Evolutionary conservation across 2,797 vertebrate species (phyloP).

Genomic region (Danio tinwini): DNA sequence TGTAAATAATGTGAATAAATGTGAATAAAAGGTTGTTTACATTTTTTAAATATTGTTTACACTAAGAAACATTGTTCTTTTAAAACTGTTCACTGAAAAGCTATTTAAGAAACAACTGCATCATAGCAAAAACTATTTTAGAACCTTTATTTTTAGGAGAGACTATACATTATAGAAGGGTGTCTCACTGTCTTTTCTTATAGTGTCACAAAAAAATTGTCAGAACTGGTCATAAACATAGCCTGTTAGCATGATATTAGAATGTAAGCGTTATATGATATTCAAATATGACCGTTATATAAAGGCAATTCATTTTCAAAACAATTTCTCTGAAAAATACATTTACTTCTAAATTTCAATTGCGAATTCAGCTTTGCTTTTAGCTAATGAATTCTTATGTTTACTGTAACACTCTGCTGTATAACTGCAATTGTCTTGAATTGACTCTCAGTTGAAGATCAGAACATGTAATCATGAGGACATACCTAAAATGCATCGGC

Average conservation of each 20-base stretch:
- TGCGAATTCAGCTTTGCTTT: not conserved
- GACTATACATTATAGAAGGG: not conserved
- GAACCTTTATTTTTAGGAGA: too few species aligned
- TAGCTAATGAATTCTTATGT: not conserved
- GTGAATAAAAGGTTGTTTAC: too few species aligned
- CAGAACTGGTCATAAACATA: not conserved
- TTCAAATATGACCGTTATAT: slow-evolving; percentile 18
- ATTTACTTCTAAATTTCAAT: not conserved
- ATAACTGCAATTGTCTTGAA: slow-evolving; percentile 60
- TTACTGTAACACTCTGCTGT: slow-evolving; percentile 39
- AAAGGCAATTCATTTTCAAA: slow-evolving; percentile 46
- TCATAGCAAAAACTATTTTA: too few species aligned
- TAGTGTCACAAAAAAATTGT: not conserved
- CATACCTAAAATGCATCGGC: slow-evolving; percentile 65
- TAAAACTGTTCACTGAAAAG: too few species aligned
- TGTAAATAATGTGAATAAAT: too few species aligned
- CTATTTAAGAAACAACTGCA: too few species aligned
- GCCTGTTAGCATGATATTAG: slow-evolving; percentile 29
- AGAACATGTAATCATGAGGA: slow-evolving; percentile 68
- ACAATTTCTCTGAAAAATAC: slow-evolving; percentile 26
- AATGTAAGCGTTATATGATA: too few species aligned
- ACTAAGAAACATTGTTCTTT: too few species aligned
- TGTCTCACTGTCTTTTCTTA: not conserved
- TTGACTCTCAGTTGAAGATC: slow-evolving; percentile 71
- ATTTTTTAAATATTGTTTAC: too few species aligned